Evolutionary conservation across 1,140 invertebrate genomes (phyloP).

Genomic region (Tenebrio molitor): DNA sequence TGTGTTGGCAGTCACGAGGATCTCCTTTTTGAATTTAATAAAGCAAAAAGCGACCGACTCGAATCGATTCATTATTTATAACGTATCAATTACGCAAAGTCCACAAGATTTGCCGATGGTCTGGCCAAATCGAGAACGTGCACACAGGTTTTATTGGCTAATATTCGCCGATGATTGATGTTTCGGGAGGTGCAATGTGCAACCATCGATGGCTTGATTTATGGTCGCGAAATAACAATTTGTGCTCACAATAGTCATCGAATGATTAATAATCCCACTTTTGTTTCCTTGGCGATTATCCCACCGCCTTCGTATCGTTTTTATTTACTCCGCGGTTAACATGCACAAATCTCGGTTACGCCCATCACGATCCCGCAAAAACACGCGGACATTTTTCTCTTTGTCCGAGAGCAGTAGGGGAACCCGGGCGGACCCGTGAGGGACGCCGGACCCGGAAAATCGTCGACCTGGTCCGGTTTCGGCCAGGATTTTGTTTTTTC

Average conservation of each 20-base stretch:
- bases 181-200: constrained; percentile 5
- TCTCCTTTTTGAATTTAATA: constrained; percentile 24
- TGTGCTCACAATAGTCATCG: constrained; percentile 1
- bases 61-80: constrained; percentile 29
- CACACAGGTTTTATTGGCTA: not conserved
- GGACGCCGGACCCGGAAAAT: too few relatives aligned
- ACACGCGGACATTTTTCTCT: constrained; percentile 19
- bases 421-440: too few relatives aligned
- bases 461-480: not conserved
- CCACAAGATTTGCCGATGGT: constrained; percentile 19
- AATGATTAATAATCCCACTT: constrained; percentile 25
- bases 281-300: constrained; percentile 6
- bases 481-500: not conserved
- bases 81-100: constrained; percentile 30
- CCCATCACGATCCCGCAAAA: constrained; percentile 43
- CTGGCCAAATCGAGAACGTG: constrained; percentile 6
- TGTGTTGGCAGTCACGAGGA: constrained; percentile 23
- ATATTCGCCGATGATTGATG: constrained; percentile 28
- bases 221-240: constrained; percentile 17
- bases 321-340: constrained; percentile 27
- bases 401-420: too few relatives aligned
- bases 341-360: constrained; percentile 43
- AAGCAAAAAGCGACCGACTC: not conserved
- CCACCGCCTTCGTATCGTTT: not conserved
- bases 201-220: constrained; percentile 1